These are phyloP conservation scores for Bombus balteatus DNA, from an alignment of 1,140 invertebrate genomes.

Conservation along the genomic window DNA sequence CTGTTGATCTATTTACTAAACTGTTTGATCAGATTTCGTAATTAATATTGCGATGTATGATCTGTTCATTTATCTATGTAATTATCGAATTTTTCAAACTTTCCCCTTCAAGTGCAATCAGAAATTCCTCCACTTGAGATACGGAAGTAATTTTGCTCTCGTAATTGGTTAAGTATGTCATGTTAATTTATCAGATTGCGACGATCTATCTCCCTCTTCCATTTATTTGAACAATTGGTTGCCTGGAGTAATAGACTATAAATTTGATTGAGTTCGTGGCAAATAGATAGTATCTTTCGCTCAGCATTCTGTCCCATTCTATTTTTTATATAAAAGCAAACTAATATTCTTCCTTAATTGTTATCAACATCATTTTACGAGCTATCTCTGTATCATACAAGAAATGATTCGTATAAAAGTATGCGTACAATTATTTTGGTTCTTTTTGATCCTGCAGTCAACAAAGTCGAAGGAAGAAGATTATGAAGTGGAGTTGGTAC, in stretches of 20 bases:
- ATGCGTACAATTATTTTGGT: neutral
- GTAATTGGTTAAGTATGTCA: neutral
- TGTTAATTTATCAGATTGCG: neutral
- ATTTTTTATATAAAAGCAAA: neutral
- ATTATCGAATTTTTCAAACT: neutral
- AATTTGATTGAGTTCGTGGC: neutral
- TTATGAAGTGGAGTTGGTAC: constrained; percentile 30
- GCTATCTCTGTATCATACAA: neutral
- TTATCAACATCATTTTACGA: neutral
- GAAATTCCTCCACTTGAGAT: neutral
- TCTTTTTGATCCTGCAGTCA: constrained; percentile 1
- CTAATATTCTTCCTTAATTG: neutral
- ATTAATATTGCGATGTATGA: too few species aligned
- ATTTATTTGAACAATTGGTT: neutral
- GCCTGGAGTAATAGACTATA: neutral
- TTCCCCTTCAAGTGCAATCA: neutral
- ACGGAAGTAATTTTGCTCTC: neutral
- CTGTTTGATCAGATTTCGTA: too few species aligned
- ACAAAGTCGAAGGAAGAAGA: constrained; percentile 1
- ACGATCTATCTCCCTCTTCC: too few species aligned
- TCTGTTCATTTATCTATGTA: neutral
- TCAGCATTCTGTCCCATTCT: neutral
- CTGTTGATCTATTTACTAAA: too few species aligned
- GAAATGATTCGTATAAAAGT: neutral
- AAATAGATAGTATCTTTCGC: neutral